Evolutionary conservation across 2,888 invertebrate species (phyloP), one percentile per base, ranked within the genome.

Genomic region (Ypsolopha sequella): DNA sequence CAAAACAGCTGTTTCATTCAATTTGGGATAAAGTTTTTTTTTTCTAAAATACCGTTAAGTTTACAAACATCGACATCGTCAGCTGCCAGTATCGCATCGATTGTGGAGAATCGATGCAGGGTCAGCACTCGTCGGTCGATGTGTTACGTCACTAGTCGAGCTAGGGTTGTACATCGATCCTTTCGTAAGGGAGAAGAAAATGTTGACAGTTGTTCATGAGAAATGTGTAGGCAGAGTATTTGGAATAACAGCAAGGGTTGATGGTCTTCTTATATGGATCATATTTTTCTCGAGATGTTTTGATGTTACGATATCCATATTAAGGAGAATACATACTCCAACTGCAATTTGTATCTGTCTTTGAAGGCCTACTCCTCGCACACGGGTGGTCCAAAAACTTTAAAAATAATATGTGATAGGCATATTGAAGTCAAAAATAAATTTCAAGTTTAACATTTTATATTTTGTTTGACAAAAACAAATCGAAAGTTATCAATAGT

Each of bases 31-130:
- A 39, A 11, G 24, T 13, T 6, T 1, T 14, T 33, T 36, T 38
- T 45, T 45, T 51, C 45, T 44, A 50, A 50, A 14, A 14, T 39
- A 10, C 9, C n/a, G 45, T 50, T 45, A 48, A 24, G 48, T 50
- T 50, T 43, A 51, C 45, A 36, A 45, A 51, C 38, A 46, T 41
- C 41, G 50, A 51, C 33, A 52, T n/a, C 14, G 13, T 36, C 56
- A 56, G 68, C 67, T 68, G 66, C 61, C n/a, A n/a, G 8, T 13
- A 24, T 9, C 46, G 51, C 58, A 66, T 66, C 66, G 66, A 66
- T 66, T 65, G 50, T 54, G 51, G 51, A 55, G 54, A 64, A 63
- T 68, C 66, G 65, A 67, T 66, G 60, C 41, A 50, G 43, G 47
- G 51, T 51, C 51, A 51, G 48, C 39, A 14, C 41, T 49, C 13